Base-by-base conservation (phyloP, 2,113 vertebrate species). In the Lophochroa leadbeateri region DNA sequence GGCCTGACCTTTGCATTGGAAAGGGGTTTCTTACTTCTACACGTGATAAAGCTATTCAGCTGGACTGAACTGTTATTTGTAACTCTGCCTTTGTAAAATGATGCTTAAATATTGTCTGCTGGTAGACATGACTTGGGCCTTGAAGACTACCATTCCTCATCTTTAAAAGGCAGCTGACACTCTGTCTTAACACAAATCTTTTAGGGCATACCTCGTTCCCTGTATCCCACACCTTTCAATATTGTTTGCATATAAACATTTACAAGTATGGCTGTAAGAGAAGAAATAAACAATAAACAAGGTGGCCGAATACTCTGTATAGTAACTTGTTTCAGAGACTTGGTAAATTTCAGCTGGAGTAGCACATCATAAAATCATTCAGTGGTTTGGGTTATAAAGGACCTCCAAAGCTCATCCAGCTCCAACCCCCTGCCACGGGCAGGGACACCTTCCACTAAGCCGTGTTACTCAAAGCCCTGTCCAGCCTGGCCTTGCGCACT, bases 1-100 rank as follows among this genome's bases (percentile, higher is more conserved):
- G 1, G 43, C 44, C 35, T 13, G 5, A 65, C 63, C 33, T 69
- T 3, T 52, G 11, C 57, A 39, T 24, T 41, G 2, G 0, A 47
- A 55, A 43, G 31, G 15, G 39, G 17, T 27, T 82, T 82, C 55
- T 70, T 49, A 85, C 31, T 78, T 39, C 21, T 37, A 29, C 20
- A 47, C 11, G 6, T 0, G 4, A 60, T 3, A 29, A 6, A 91
- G 44, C 23, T 61, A 17, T 28, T 79, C 3, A 2, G 44, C 43
- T 77, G 63, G 39, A 50, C 43, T 33, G 24, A 15, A 12, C 9
- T 49, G 9, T 37, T 28, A 77, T 10, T 44, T 43, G 33, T 16
- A 61, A 77, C 4, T 10, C 47, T 18, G 29, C 1, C 57, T 39
- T 12, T 44, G 75, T 23, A 76, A 75, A 82, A 60, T 4, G 4